These are phyloP conservation scores for Orgyia antiqua DNA, from an alignment of 2,888 invertebrate genomes.

Conservation along the genomic window DNA sequence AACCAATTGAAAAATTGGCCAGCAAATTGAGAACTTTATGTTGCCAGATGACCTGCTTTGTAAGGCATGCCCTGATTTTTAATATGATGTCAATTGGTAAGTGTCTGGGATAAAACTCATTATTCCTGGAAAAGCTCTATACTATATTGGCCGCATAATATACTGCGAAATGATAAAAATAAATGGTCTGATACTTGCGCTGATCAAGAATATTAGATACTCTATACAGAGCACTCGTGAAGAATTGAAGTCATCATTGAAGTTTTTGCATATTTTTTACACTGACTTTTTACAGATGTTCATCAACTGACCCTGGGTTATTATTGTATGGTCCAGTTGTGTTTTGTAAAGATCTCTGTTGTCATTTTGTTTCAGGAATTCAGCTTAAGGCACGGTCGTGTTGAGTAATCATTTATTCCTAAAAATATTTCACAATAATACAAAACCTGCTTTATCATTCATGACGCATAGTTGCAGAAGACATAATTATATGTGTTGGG, in stretches of 20 bases:
- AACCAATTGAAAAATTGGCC: conserved; percentile 49
- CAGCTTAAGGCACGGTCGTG: neutral
- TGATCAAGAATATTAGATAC: too few species aligned
- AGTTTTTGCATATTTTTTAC: too few species aligned
- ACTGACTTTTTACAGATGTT: too few species aligned
- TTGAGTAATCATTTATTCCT: neutral
- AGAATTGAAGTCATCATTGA: too few species aligned
- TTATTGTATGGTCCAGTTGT: too few species aligned
- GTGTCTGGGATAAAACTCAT: too few species aligned
- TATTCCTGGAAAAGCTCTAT: too few species aligned
- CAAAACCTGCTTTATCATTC: neutral
- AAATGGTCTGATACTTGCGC: too few species aligned
- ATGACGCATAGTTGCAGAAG: neutral
- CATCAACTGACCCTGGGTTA: too few species aligned
- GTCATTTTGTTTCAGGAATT: conserved; percentile 13
- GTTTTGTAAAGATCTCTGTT: conserved; percentile 4
- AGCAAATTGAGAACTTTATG: conserved; percentile 12
- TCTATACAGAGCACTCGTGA: too few species aligned
- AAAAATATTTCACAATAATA: conserved; percentile 11
- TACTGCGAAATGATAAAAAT: too few species aligned
- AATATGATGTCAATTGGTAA: conserved; percentile 3
- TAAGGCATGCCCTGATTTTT: conserved; percentile 10
- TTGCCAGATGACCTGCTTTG: conserved; percentile 7
- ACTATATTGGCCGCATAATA: too few species aligned
- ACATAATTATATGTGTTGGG: neutral